Conservation (phyloP, 2,113 vertebrate genomes). For the Xiphorhynchus elegans region DNA sequence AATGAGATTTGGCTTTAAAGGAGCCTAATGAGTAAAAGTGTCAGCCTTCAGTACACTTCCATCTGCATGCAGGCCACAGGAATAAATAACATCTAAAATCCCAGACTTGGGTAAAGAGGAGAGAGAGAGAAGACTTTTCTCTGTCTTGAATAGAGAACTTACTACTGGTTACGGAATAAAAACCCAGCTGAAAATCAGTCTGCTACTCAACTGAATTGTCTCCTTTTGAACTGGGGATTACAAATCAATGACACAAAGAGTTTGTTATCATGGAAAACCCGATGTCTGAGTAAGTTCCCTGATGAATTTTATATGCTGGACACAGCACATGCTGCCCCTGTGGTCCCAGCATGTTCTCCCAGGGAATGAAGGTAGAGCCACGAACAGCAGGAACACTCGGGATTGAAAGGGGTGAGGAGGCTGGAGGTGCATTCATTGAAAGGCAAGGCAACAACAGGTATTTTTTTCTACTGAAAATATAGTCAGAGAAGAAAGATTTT, state of each 20-base stretch:
- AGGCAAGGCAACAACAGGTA: neutral
- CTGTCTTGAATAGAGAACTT: neutral
- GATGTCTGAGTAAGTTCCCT: neutral
- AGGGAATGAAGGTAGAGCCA: neutral
- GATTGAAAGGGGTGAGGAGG: neutral
- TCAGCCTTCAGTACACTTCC: neutral
- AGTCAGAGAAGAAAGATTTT: neutral
- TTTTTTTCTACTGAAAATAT: neutral
- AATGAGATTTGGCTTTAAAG: neutral
- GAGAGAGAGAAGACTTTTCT: neutral
- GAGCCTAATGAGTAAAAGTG: neutral
- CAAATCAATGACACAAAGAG: neutral
- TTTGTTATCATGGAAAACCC: neutral
- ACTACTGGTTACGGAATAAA: neutral
- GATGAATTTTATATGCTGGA: neutral
- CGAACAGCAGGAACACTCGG: accelerated
- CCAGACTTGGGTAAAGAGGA: neutral
- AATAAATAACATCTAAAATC: neutral
- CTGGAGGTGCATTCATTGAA: neutral
- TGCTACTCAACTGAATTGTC: neutral
- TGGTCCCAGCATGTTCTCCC: accelerated
- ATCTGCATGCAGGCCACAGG: neutral
- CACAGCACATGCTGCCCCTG: neutral
- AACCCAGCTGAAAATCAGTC: neutral
- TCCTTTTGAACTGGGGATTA: neutral